Percentiles rank a stretch among this genome's conserved stretches.
These are phyloP conservation scores for Strix uralensis DNA, from an alignment of 2,113 vertebrate genomes.

Conservation along the genomic window DNA sequence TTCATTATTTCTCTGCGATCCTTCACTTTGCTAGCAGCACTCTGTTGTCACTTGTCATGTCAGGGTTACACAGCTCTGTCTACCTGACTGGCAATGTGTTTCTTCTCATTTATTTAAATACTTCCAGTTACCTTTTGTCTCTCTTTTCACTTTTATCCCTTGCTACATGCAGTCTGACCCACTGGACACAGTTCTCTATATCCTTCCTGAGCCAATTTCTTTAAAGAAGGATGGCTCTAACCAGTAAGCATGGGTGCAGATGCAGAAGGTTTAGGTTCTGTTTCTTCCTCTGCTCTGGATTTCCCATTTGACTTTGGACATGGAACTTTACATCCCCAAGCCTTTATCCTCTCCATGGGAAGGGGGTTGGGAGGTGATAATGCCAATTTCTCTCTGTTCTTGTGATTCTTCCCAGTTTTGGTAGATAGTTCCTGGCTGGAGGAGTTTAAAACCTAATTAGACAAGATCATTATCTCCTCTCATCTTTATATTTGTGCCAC, in stretches of 20 bases:
- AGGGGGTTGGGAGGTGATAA: neutral
- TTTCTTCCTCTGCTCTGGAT: neutral
- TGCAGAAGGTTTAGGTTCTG: neutral
- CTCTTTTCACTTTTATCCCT: neutral
- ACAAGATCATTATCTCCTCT: neutral
- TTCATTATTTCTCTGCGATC: neutral
- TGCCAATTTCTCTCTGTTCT: neutral
- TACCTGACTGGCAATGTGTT: neutral
- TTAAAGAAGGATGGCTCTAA: neutral
- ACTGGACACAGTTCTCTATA: neutral
- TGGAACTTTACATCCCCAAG: neutral
- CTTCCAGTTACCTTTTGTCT: neutral
- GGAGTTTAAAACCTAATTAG: neutral
- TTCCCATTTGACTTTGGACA: neutral
- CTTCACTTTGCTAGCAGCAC: neutral
- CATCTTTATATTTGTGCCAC: neutral
- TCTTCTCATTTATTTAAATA: constrained; percentile 4
- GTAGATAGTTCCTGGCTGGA: neutral
- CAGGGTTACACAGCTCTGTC: neutral
- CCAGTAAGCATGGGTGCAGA: fast-evolving
- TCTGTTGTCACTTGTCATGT: neutral
- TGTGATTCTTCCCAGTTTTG: neutral
- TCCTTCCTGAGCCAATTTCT: neutral
- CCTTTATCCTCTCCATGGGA: neutral
- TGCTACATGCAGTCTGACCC: neutral